Base-by-base conservation (phyloP, 2,797 vertebrate genomes). In the Meriones psammophilus region DNA sequence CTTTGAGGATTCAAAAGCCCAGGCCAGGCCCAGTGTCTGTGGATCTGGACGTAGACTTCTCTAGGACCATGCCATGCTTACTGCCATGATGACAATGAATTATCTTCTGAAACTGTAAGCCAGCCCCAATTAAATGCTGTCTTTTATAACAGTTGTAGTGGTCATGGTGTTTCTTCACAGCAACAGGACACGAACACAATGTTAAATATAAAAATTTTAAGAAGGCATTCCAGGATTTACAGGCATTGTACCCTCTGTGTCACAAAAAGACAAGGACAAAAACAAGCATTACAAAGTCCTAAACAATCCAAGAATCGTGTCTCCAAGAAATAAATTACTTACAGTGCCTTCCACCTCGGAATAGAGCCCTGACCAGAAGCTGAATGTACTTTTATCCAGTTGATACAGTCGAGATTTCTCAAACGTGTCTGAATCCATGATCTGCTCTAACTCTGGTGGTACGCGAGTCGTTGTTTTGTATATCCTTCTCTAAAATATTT, bases 371-470 rank as follows among this genome's bases (percentile, higher is more conserved):
- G 99, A 99, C 99, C 99, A 99, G 97, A 99, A 99, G 97, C 99
- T 99, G 98, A 99, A 99, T 97, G 99, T 99, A 96, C 99, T 99
- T 99, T 99, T 99, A 98, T 99, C 99, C 98, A 99, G 98, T 95
- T 99, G 99, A 98, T 99, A 99, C 36, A 99, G 99, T 71, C 99
- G 99, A 22, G 99, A 99, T 97, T 99, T 99, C 97, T 99, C 99
- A 98, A 99, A 99, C 0, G 99, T 99, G 98, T 99, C 99, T 1
- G 99, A 98, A 96, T 99, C 99, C 99, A 99, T 99, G 95, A 99
- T 99, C 98, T 99, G 99, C 84, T 99, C 99, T 54, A 99, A 97
- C 89, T 99, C 99, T 66, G 98, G 97, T 0, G 99, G 99, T 8
- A 99, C 99, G 36, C 99, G 99, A 71, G 98, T 99, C 33, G 99